Evolutionary conservation across 2,888 invertebrate species (phyloP).

Genomic region (Rhogogaster chlorosoma): DNA sequence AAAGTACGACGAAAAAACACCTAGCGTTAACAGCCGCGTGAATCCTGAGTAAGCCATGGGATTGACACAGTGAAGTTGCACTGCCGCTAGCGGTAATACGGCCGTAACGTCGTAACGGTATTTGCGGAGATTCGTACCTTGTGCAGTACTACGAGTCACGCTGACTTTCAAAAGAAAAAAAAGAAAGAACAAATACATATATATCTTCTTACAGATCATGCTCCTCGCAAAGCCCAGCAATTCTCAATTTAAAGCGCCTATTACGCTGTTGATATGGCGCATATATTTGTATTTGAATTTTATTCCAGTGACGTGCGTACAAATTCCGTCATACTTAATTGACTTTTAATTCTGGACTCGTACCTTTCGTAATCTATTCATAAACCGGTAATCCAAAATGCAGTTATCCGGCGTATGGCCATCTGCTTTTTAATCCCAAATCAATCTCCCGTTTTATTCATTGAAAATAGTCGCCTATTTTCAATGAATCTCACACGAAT

Average conservation of each 20-base stretch:
- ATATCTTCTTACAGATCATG: neutral
- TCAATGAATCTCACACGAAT: neutral
- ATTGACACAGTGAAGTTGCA: conserved; percentile 45
- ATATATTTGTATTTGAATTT: conserved; percentile 14
- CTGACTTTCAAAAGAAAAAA: neutral
- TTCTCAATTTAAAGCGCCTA: neutral
- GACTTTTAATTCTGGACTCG: conserved; percentile 28
- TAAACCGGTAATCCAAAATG: conserved; percentile 30
- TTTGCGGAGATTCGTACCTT: conserved; percentile 30
- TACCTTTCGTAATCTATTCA: conserved; percentile 24
- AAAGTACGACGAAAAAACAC: neutral
- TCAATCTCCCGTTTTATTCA: neutral
- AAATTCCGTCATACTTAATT: conserved; percentile 3
- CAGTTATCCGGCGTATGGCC: neutral
- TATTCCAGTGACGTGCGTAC: neutral
- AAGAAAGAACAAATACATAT: neutral
- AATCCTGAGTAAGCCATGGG: conserved; percentile 10
- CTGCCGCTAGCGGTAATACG: conserved; percentile 36
- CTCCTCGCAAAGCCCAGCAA: neutral
- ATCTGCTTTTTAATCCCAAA: neutral
- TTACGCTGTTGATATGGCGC: neutral
- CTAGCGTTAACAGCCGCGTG: conserved; percentile 19
- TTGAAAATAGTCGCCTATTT: neutral
- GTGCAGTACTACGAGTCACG: conserved; percentile 14
- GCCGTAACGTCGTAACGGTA: conserved; percentile 42